phyloP scores from a whole-genome alignment of 2,113 vertebrate species.

The Leucopsar rothschildi region DNA sequence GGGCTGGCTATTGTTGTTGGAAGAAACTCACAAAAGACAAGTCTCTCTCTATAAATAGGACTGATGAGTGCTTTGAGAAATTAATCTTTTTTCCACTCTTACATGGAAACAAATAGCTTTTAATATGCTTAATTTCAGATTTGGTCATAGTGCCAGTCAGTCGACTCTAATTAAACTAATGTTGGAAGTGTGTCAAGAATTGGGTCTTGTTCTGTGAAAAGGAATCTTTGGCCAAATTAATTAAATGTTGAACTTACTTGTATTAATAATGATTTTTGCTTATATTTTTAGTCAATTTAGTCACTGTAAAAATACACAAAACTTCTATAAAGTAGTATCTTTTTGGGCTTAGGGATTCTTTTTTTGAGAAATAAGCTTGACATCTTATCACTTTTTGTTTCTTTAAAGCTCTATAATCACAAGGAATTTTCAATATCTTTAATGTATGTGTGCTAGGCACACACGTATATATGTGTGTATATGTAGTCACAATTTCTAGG shows the following conservation, averaged over 20 bases:
- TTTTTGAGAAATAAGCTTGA: neutral
- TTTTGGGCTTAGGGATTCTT: neutral
- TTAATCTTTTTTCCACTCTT: neutral
- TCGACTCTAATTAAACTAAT: neutral
- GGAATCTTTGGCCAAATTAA: neutral
- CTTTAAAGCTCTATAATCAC: neutral
- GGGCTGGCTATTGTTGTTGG: neutral
- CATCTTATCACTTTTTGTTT: neutral
- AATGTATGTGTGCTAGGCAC: neutral
- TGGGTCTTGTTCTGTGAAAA: neutral
- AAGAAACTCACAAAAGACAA: neutral
- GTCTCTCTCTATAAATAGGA: neutral
- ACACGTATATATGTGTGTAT: accelerated
- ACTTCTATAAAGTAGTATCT: neutral
- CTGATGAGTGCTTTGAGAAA: neutral
- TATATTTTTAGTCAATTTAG: neutral
- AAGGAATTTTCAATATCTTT: neutral
- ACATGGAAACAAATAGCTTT: neutral
- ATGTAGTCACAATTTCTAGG: neutral
- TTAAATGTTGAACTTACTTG: neutral
- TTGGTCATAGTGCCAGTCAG: neutral
- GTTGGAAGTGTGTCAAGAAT: neutral
- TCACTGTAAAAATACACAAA: neutral
- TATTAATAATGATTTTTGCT: neutral
- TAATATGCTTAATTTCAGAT: neutral